Percentiles rank a stretch among this genome's conserved stretches.
phyloP scores from a whole-genome alignment of 2,113 vertebrate species.

The Eublepharis macularius region DNA sequence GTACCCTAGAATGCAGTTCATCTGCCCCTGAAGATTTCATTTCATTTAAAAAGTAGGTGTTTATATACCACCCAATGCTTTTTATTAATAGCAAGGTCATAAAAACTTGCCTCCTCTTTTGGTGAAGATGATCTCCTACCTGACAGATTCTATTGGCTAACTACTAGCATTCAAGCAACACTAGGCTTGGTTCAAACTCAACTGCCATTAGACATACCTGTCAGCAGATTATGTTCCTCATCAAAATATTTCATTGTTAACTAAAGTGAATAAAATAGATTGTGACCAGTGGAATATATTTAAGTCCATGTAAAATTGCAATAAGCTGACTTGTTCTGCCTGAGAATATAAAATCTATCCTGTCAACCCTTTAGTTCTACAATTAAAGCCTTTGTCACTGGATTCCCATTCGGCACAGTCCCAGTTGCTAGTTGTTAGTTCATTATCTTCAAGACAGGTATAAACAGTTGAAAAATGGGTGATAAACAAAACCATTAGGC shows the following conservation, averaged over 20 bases:
- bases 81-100: no score
- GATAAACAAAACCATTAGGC: constrained; percentile 59
- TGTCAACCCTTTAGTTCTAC: neutral
- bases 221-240: neutral
- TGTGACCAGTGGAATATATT: neutral
- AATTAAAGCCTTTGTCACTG: constrained; percentile 7
- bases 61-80: no score
- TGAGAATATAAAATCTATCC: neutral
- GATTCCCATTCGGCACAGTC: neutral
- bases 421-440: constrained; percentile 33
- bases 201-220: neutral
- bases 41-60: no score
- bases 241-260: neutral
- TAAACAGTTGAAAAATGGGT: constrained; percentile 31
- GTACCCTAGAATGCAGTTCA: no score
- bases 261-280: neutral
- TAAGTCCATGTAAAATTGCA: neutral
- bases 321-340: neutral
- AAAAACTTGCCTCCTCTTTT: no score
- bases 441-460: constrained; percentile 40
- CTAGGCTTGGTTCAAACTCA: no score
- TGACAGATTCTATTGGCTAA: no score
- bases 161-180: no score
- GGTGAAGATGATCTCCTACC: no score
- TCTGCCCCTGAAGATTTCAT: no score